Base-by-base conservation (phyloP, 1,140 invertebrate genomes). In the Pentalonia nigronervosa region DNA sequence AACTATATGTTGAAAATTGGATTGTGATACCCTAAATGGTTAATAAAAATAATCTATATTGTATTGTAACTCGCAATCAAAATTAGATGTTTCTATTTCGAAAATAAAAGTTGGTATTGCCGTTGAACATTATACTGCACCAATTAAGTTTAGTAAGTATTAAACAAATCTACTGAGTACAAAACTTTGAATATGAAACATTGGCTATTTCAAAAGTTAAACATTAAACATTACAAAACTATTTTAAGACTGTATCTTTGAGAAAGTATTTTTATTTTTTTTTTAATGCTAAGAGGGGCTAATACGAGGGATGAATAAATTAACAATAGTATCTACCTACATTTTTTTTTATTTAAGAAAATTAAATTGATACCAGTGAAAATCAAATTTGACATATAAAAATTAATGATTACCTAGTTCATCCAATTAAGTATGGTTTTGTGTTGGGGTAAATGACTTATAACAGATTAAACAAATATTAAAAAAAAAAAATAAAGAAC, bases 131-230 rank as follows among this genome's bases (percentile, higher is more conserved):
- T 21, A 87, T 87, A n/a, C 30, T 87, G 21, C 17, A 87, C 14
- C 30, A 87, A 48, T 87, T 87, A 87, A 34, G 30, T n/a, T 87
- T 87, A 8, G 17, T 48, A 87, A 87, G 86, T 87, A 87, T 50
- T 50, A 34, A 87, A 87, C 47, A 87, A 50, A 87, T 50, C 50
- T 34, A 48, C 84, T 48, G n/a, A 34, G 47, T 9, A 20, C 41
- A 47, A 86, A 86, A 86, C 36, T 41, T 84, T 41, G 9, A 41
- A 41, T 25, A 45, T 25, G 2, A 20, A 47, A 87, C 45, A 47
- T 87, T 47, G 30, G 11, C n/a, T 47, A 30, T 87, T 48, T 4
- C 1, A 47, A 47, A 47, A 87, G 3, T 87, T n/a, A 87, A 47
- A 20, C n/a, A 30, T 47, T 47, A 47, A 86, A 84, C 36, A 84